Evolutionary conservation across 2,113 vertebrate species (phyloP), one percentile per base, ranked within the genome.

Genomic region (Brienomyrus longianalis): DNA sequence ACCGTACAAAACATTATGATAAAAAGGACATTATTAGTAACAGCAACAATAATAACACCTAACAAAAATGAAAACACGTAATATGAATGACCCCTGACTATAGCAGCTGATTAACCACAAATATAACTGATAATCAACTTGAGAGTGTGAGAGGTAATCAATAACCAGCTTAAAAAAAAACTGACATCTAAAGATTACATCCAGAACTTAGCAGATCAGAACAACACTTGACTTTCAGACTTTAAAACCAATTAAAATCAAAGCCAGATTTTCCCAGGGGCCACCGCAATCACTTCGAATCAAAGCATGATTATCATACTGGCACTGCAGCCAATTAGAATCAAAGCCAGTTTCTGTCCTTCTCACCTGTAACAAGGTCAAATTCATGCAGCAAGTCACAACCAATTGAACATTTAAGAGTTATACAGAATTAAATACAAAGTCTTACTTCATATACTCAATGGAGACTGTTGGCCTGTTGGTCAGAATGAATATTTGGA

Each of bases 51-150:
- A 89, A 47, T 56, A 89, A 87, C 89, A 80, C 23, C 21, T 84
- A 47, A 90, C 48, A 87, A 87, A 90, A 90, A 83, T 56, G 51
- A 59, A 47, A 56, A 45, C 39, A 47, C 45, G 35, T 89, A 56
- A 54, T 85, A 31, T 85, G 39, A 62, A 90, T 93, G 91, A 91
- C 92, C 91, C 93, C 92, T 93, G 93, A 93, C 92, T 93, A 94
- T 91, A 94, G 92, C 92, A 94, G 93, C 92, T 83, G 51, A 91
- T 90, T 93, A 90, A 91, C 91, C 83, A 88, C 87, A 91, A 90
- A 27, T 80, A 90, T 80, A 89, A 90, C 90, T 23, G 91, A 89
- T 90, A 27, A 83, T 47, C 85, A 74, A 77, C 48, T 48, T 59
- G 31, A 91, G 45, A 87, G 35, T 84, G 56, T 51, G 48, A 84